These are phyloP conservation scores for Linurgus olivaceus DNA, from an alignment of 2,797 vertebrate species.

Conservation along the genomic window DNA sequence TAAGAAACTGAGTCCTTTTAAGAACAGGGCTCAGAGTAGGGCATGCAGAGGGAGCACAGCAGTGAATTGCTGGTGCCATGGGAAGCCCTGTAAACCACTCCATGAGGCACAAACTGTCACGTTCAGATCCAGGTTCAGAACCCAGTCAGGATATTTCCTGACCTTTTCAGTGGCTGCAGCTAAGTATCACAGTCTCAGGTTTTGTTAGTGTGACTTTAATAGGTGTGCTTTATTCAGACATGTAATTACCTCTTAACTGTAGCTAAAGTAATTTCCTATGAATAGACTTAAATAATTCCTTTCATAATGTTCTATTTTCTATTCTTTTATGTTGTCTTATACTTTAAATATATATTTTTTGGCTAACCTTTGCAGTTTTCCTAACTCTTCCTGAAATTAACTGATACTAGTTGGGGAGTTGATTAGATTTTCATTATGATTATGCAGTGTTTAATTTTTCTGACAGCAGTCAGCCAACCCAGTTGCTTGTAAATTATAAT, in stretches of 20 bases:
- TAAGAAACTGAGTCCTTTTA: accelerated
- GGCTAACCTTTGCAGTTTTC: neutral
- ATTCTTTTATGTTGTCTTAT: neutral
- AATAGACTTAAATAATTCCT: neutral
- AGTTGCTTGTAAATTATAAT: neutral
- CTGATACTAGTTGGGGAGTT: neutral
- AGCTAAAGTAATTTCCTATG: neutral
- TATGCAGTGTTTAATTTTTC: neutral
- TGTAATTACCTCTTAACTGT: neutral
- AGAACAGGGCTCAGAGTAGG: neutral
- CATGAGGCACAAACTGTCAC: neutral
- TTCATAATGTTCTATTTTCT: neutral
- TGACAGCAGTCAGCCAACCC: neutral
- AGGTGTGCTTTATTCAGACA: neutral
- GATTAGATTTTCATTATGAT: neutral
- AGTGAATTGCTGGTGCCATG: neutral
- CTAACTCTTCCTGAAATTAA: neutral
- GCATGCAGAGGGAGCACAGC: neutral
- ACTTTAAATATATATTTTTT: neutral
- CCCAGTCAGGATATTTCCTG: neutral
- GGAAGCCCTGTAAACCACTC: neutral
- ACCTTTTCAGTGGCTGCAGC: neutral
- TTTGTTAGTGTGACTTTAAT: neutral
- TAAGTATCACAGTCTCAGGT: neutral
- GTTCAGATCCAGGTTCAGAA: neutral